Conservation (phyloP, 2,113 vertebrate genomes). For the Centrocercus urophasianus region DNA sequence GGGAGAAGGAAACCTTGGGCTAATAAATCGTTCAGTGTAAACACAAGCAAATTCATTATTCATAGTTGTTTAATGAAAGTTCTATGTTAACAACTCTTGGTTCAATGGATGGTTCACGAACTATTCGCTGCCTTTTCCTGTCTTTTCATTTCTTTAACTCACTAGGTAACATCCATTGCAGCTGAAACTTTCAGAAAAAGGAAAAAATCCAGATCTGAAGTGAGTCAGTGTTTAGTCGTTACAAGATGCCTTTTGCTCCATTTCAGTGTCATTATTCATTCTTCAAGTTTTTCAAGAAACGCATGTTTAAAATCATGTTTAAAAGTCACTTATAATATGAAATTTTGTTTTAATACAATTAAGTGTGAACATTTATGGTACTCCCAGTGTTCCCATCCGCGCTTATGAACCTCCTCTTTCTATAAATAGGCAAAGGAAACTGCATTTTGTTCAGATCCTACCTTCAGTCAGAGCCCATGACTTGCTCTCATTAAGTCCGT, state of each 20-base stretch:
- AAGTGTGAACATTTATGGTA: neutral
- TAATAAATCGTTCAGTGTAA: conserved; percentile 24
- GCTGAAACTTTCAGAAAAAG: conserved; percentile 6
- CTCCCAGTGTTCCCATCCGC: neutral
- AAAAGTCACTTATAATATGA: neutral
- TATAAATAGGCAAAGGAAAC: conserved; percentile 26
- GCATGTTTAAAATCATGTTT: neutral
- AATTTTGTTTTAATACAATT: conserved; percentile 25
- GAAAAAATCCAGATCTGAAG: neutral
- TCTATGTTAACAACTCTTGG: conserved; percentile 50
- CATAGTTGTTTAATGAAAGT: conserved; percentile 49
- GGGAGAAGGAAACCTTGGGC: neutral
- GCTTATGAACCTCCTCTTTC: neutral
- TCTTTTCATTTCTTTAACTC: neutral
- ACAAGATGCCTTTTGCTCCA: neutral
- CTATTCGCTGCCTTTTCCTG: conserved; percentile 5
- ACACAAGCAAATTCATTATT: conserved; percentile 50
- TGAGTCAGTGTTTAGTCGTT: neutral
- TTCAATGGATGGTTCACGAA: neutral
- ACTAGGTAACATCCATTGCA: neutral
- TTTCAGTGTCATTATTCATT: conserved; percentile 37
- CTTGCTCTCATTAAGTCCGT: neutral
- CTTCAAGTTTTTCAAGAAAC: neutral
- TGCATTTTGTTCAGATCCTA: conserved; percentile 1
- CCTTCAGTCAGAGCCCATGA: neutral